Percentiles rank a stretch among this genome's conserved stretches.
phyloP scores from a whole-genome alignment of 2,113 vertebrate species.

The Vicugna pacos region DNA sequence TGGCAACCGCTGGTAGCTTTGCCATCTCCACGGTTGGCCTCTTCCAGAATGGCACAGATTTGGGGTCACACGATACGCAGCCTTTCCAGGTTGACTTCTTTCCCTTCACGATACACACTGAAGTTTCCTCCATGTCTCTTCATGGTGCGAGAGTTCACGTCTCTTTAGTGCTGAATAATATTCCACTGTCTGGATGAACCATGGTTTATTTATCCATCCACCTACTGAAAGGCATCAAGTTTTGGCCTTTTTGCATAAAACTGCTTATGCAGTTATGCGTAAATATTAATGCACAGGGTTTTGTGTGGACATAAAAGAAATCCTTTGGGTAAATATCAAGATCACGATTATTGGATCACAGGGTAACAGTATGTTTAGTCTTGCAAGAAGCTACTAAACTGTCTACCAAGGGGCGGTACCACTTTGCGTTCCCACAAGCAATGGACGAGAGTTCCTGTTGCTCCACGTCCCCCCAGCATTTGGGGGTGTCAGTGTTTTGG shows the following conservation, averaged over 20 bases:
- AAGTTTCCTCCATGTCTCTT: not conserved
- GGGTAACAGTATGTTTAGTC: no score
- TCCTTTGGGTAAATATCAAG: not conserved
- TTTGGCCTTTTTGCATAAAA: fast-evolving
- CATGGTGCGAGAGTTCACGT: fast-evolving
- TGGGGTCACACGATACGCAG: fast-evolving
- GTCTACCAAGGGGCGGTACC: not conserved
- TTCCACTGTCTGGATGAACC: not conserved
- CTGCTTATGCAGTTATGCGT: no score
- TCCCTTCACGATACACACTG: fast-evolving
- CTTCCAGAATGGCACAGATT: not conserved
- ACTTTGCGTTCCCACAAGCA: fast-evolving
- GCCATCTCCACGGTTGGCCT: fast-evolving
- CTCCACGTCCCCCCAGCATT: not conserved
- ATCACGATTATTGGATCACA: fast-evolving
- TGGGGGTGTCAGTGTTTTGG: not conserved
- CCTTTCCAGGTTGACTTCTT: not conserved
- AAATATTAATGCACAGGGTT: no score
- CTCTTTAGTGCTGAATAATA: fast-evolving
- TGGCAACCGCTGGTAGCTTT: not conserved
- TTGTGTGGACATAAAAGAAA: not conserved
- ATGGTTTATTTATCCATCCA: fast-evolving
- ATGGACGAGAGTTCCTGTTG: fast-evolving
- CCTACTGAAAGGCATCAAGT: no score
- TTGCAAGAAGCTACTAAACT: not conserved